Conservation (phyloP, 1,140 invertebrate genomes). For the Drosophila grimshawi region DNA sequence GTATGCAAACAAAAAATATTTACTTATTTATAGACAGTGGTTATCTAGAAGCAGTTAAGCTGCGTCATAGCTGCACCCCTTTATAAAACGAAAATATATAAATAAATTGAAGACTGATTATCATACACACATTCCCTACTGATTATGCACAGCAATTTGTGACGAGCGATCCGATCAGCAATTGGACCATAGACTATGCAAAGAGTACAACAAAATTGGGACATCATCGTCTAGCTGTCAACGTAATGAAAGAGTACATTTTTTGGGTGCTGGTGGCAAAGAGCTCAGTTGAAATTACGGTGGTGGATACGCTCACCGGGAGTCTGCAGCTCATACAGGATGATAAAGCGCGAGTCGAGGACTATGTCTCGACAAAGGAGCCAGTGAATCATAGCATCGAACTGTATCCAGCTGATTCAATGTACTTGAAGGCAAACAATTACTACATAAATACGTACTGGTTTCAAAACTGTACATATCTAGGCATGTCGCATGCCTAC, state of each 20-base stretch:
- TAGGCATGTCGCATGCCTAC: conserved; percentile 87
- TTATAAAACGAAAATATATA: background rate
- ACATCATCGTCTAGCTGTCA: conserved; percentile 87
- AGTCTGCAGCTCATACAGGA: conserved; percentile 87
- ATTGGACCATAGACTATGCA: conserved; percentile 87
- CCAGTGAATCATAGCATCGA: conserved; percentile 87
- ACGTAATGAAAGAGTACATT: conserved; percentile 81
- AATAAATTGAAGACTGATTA: background rate
- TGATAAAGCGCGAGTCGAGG: conserved; percentile 85
- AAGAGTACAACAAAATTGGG: conserved; percentile 85
- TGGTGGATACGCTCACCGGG: conserved; percentile 88
- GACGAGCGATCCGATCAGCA: conserved; percentile 46
- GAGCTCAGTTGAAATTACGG: conserved; percentile 84
- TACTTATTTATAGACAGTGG: background rate
- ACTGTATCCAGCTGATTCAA: conserved; percentile 86
- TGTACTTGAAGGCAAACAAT: conserved; percentile 87
- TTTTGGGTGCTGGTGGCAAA: conserved; percentile 61
- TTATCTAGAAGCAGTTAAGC: background rate
- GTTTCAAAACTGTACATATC: conserved; percentile 91
- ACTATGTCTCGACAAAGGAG: conserved; percentile 87
- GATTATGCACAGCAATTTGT: conserved; percentile 48
- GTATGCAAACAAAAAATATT: background rate
- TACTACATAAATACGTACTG: conserved; percentile 89
- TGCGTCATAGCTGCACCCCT: conserved; percentile 6
- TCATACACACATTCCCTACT: background rate